Base-by-base conservation (phyloP, 2,888 invertebrate genomes). In the Agrochola macilenta region DNA sequence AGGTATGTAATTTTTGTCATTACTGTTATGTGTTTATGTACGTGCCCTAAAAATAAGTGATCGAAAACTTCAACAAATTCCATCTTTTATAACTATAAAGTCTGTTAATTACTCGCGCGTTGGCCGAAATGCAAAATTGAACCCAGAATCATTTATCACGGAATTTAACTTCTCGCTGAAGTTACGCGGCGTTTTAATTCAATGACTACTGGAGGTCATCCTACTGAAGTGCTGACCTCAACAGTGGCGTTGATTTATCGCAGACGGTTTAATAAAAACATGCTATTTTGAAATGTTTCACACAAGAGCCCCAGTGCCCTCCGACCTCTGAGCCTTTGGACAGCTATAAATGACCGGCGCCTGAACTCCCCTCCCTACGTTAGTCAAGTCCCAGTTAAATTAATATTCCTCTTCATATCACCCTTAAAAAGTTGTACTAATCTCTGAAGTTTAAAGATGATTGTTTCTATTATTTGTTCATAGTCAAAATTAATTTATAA, bases 291-390 rank as follows among this genome's bases (percentile, higher is more conserved):
- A 76, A 69, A 86, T 72, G 65, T 76, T 77, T 76, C 76, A 83
- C 76, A 74, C 58, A 74, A 84, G 60, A 35, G 57, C 46, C 63
- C 49, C 39, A 60, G 71, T 70, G 68, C 72, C 74, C 39, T 64
- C 57, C 60, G 74, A 80, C 76, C 79, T 79, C 65, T 63, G 66
- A 57, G 65, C 74, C 73, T 78, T 70, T 39, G 60, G 86, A 86
- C 83, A 83, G 72, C 84, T 79, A 86, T 86, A 83, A 84, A 79
- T 86, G 83, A 74, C 79, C 66, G 63, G 63, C 64, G 70, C 70
- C 69, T 69, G 54, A 74, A 66, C 58, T 60, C 69, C 70, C 30
- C 63, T 61, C 65, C 43, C 61, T 12, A 11, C 43, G 46, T 73
- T 74, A 69, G n/a, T 69, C 39, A 66, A 70, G 79, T 74, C 30